Evolutionary conservation across 1,140 invertebrate species (phyloP), one percentile per base, ranked within the genome.

Genomic region (Oncopeltus fasciatus): DNA sequence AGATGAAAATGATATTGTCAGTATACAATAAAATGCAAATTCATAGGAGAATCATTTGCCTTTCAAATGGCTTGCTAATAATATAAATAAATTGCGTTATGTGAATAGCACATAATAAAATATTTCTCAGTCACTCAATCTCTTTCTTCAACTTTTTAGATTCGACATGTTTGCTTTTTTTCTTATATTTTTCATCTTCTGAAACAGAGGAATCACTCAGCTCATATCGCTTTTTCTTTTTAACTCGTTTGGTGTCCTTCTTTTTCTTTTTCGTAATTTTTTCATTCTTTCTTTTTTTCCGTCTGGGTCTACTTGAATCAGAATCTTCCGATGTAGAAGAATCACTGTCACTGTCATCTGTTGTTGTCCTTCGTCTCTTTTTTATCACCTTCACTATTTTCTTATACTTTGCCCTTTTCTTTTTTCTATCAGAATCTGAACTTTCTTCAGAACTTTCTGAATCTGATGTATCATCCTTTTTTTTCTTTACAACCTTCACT

Each of bases 401-500:
- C 58, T 68, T 68, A 9, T 65, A 56, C 58, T 66, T 64, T 16
- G 44, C 38, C 18, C 18, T 58, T 63, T 65, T 66, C 4, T 28
- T 51, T 28, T 62, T 68, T 14, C 53, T 20, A 53, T 61, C 60
- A 24, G 61, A 62, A 38, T 63, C 51, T 21, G 62, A 63, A 49
- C 59, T 62, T 16, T 53, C 60, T 14, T 65, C 64, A 53, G 58
- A 56, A 33, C 62, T 66, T 28, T 61, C 61, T 27, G 61, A 64
- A 44, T 65, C 63, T 18, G 64, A 64, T 49, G 62, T 58, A 27
- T 61, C 53, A 28, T 62, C 44, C 49, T 59, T 60, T 46, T 67
- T 67, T 29, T 60, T 66, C 46, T 68, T 68, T 29, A 68, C 58
- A n/a, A 67, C 60, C 33, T 68, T 68, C n/a, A 68, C 65, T 14